Evolutionary conservation across 2,797 vertebrate genomes (phyloP).

Genomic region (Cygnus olor): DNA sequence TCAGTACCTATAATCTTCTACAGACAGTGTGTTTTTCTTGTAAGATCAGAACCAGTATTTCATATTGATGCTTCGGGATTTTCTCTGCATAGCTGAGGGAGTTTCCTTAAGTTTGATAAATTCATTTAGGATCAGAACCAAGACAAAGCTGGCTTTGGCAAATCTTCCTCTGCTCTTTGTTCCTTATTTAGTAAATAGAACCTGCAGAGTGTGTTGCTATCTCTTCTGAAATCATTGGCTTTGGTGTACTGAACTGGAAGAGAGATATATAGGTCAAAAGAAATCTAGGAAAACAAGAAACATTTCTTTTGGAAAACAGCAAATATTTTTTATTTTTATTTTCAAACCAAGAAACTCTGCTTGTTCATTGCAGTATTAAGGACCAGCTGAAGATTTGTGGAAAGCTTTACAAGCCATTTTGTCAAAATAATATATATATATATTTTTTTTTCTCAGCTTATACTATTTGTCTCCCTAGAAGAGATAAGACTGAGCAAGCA

Average conservation of each 20-base stretch:
- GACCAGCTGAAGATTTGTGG: not conserved
- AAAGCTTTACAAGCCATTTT: not conserved
- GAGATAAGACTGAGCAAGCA: not conserved
- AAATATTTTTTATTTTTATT: not conserved
- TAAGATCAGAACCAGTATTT: not conserved
- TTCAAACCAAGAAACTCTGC: not conserved
- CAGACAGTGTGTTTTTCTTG: not conserved
- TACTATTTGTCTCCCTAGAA: not conserved
- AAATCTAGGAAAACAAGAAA: not conserved
- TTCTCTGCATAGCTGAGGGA: not conserved
- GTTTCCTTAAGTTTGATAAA: slow-evolving; percentile 1
- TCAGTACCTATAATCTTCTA: not conserved
- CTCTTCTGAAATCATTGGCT: slow-evolving; percentile 54
- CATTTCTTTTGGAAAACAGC: not conserved
- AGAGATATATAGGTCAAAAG: slow-evolving; percentile 8
- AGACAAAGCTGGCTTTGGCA: not conserved
- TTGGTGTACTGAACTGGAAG: slow-evolving; percentile 18
- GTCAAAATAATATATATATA: not conserved
- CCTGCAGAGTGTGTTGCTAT: not conserved
- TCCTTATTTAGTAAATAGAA: slow-evolving; percentile 66
- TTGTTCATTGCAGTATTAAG: not conserved
- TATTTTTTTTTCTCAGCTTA: not conserved
- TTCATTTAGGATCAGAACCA: not conserved
- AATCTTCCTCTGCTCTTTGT: not conserved
- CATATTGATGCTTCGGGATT: not conserved